Evolutionary conservation across 2,113 vertebrate species (phyloP), one percentile per base, ranked within the genome.

Genomic region (Cottus gobio): DNA sequence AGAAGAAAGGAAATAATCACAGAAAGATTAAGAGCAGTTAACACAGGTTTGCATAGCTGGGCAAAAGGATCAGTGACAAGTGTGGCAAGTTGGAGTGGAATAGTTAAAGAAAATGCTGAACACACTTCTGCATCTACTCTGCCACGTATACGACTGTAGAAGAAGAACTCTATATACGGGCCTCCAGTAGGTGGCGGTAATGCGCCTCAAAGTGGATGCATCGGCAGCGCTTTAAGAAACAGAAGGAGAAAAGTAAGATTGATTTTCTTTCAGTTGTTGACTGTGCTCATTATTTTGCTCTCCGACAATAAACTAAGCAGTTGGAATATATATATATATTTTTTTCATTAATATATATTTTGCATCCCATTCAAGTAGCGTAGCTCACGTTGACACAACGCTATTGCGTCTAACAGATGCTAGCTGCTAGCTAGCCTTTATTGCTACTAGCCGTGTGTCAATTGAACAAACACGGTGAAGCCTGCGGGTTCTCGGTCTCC

Each of bases 151-250:
- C 54, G 13, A 13, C 24, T 5, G 54, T 15, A 26, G n/a, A 56
- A 57, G 48, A 50, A 50, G 48, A 50, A 20, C 7, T 7, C 7
- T 50, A 22, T 7, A 50, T 3, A 50, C 18, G 2, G 0, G 7
- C 18, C n/a, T 57, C 84, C 90, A 56, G 61, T 42, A 86, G 89
- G 69, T 62, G 89, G 85, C 83, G 4, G 71, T 71, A 84, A 15
- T 71, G 68, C 6, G 58, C 56, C 3, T 13, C 8, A 7, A 57
- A 24, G 37, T 63, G 24, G 7, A 36, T 50, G 2, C 1, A 58
- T 30, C 0, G n/a, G 22, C 18, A 7, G 3, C 56, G n/a, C 13
- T 4, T 4, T 1, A 9, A n/a, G 12, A 15, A 24, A 3, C 11
- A 13, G 58, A 71, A 8, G 34, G 28, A 82, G 71, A 71, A 46